phyloP scores from a whole-genome alignment of 2,797 vertebrate genomes.

The Anisognathus igniventris region DNA sequence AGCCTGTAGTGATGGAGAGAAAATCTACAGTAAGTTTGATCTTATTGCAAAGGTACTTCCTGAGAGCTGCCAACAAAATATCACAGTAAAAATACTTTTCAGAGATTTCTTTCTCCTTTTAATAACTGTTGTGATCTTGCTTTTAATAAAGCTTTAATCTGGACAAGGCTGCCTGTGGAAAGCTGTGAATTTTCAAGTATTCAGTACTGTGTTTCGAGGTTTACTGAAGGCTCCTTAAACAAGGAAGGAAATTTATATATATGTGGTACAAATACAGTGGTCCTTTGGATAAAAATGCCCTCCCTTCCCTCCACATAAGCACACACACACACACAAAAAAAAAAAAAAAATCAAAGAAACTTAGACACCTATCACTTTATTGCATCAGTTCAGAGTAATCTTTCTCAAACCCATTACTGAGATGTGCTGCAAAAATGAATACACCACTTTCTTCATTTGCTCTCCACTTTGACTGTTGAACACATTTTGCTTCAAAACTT shows the following conservation, averaged over 20 bases:
- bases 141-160: not conserved
- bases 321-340: not conserved
- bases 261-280: not conserved
- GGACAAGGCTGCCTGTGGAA: not conserved
- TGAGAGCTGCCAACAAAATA: not conserved
- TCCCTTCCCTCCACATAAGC: not conserved
- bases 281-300: not conserved
- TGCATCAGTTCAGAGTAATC: not conserved
- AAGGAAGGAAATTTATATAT: not conserved
- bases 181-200: not conserved
- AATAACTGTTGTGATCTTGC: not conserved
- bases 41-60: not conserved
- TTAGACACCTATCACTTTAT: not conserved
- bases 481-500: not conserved
- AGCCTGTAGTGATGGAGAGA: too few species aligned
- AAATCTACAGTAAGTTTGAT: not conserved
- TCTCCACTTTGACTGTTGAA: not conserved
- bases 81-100: not conserved
- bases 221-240: not conserved
- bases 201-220: not conserved
- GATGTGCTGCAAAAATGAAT: not conserved
- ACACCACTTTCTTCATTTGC: not conserved
- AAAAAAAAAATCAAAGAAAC: not conserved
- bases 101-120: not conserved
- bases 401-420: not conserved